Conservation (phyloP, 2,797 vertebrate species). For the Arremon aurantiirostris region DNA sequence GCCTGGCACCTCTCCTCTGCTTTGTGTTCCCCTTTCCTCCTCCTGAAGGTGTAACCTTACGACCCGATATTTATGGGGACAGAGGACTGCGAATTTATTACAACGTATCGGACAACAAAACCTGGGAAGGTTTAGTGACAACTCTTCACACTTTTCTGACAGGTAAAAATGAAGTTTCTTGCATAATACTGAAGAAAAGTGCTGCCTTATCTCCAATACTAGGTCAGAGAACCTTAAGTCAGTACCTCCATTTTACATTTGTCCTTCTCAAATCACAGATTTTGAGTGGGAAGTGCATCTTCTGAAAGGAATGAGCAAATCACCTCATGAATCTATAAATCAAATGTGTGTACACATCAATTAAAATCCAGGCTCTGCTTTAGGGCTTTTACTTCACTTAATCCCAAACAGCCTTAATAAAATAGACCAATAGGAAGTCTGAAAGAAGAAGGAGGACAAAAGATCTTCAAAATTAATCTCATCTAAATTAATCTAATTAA, state of each 20-base stretch:
- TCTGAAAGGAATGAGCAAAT: neutral
- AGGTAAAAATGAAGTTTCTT: constrained; percentile 66
- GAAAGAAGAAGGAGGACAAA: neutral
- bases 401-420: neutral
- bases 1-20: neutral
- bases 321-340: neutral
- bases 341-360: neutral
- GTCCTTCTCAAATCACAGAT: neutral
- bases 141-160: constrained; percentile 78
- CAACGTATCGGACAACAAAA: constrained; percentile 77
- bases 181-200: neutral
- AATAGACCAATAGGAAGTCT: neutral
- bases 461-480: neutral
- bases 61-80: constrained; percentile 82
- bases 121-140: constrained; percentile 75
- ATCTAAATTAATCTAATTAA: neutral
- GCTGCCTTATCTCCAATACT: neutral
- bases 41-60: constrained; percentile 83
- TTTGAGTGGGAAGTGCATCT: neutral
- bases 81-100: constrained; percentile 81
- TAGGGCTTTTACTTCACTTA: neutral
- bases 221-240: neutral
- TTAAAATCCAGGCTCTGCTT: neutral
- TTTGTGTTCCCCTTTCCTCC: neutral
- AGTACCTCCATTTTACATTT: neutral